These are phyloP conservation scores for Aphelenchoides bicaudatus DNA, from an alignment of 2,888 invertebrate genomes.

Conservation along the genomic window DNA sequence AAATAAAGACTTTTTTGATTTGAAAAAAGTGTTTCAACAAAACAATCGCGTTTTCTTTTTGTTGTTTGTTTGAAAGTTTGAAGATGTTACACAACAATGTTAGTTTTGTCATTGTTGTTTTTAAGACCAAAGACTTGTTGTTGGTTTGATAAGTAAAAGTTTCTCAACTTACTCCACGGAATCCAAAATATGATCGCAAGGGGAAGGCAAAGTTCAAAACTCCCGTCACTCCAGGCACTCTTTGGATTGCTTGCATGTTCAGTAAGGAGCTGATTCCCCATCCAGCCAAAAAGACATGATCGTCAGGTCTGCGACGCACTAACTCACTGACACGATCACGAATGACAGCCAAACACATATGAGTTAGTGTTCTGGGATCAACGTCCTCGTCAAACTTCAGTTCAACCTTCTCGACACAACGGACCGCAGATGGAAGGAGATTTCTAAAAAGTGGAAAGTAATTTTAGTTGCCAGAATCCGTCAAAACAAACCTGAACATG, in stretches of 20 bases:
- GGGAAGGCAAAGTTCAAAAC: constrained; percentile 53
- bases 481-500: constrained; percentile 29
- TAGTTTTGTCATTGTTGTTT: not conserved
- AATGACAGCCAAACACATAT: constrained; percentile 30
- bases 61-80: no score
- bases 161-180: constrained; percentile 40
- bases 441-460: constrained; percentile 20
- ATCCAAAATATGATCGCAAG: constrained; percentile 33
- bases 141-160: constrained; percentile 3
- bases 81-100: not conserved
- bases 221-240: constrained; percentile 43
- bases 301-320: constrained; percentile 31
- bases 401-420: constrained; percentile 32
- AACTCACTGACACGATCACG: constrained; percentile 26
- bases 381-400: constrained; percentile 13
- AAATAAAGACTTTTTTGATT: constrained; percentile 6
- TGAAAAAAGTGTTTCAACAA: no score
- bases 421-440: constrained; percentile 23
- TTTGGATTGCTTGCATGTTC: constrained; percentile 34
- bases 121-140: not conserved
- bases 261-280: constrained; percentile 43
- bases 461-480: constrained; percentile 12
- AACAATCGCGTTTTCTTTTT: no score
- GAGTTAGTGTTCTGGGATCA: constrained; percentile 19
- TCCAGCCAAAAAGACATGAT: constrained; percentile 49